Evolutionary conservation across 2,797 vertebrate genomes (phyloP), one percentile per base, ranked within the genome.

Genomic region (Chromis chromis): DNA sequence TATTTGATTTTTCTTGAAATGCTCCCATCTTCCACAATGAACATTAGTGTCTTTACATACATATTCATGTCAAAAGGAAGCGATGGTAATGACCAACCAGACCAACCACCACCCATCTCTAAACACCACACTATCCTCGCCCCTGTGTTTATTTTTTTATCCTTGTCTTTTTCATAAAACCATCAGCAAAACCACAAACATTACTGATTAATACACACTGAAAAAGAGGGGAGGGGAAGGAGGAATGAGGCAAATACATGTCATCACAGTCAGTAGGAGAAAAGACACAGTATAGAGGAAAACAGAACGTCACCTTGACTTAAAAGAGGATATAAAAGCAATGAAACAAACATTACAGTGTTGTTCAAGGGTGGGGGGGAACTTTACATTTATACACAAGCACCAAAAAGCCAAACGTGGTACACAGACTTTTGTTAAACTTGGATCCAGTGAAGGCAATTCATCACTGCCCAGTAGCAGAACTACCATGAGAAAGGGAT

Each of bases 361-460:
- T 94, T 90, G 87, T 85, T 89, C 67, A 39, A 64, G 76, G 78
- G 28, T 27, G 40, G 14, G 58, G 70, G 86, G 87, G 75, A 70
- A 87, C 87, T 95, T 94, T 95, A 94, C 94, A 94, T 94, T 94
- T 95, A 94, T 95, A 96, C 94, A 95, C 89, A 91, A 93, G 90
- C 89, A 92, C 91, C 90, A 88, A 94, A 91, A 93, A 93, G 90
- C 91, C 89, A 85, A 90, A 92, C 87, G 61, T 89, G 89, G 89
- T 89, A 91, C 88, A 88, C 70, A 92, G 88, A 93, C 86, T 64
- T 79, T 71, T 67, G 49, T 63, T 70, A 79, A 80, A 81, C 58
- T 81, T 79, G 65, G 78, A 87, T 92, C 88, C 86, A 87, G 87
- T 89, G 91, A 83, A 89, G 86, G 82, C 74, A 73, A 85, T 79